A percentile compares a stretch with the other conserved stretches of the same genome.
Evolutionary conservation across 2,113 vertebrate genomes (phyloP).

Genomic region (Cariama cristata): DNA sequence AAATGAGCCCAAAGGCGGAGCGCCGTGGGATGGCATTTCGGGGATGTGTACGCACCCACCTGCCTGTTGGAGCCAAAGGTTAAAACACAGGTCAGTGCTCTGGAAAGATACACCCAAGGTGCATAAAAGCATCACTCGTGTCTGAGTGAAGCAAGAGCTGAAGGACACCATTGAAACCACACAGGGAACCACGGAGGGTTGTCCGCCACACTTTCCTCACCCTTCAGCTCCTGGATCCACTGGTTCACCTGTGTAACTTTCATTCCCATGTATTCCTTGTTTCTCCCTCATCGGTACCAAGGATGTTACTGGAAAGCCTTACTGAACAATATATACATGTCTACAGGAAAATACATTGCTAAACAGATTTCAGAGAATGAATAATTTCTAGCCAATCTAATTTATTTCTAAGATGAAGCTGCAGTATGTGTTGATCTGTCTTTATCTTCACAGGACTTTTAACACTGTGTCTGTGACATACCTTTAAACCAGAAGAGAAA

Average conservation of each 20-base stretch:
- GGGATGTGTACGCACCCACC: not conserved
- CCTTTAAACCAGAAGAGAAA: not conserved
- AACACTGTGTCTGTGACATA: not conserved
- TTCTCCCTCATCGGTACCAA: not conserved
- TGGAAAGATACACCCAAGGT: not conserved
- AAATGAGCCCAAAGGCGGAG: not conserved
- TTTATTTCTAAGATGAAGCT: not conserved
- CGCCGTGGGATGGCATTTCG: accelerated
- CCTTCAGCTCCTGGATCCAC: not conserved
- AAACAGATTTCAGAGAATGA: not conserved
- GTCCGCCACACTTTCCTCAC: not conserved
- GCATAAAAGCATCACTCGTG: accelerated
- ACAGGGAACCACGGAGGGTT: accelerated
- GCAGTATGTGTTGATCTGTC: not conserved
- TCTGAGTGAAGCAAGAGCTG: not conserved
- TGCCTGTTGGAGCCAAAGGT: not conserved
- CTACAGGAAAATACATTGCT: not conserved
- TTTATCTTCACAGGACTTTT: not conserved
- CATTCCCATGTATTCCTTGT: not conserved
- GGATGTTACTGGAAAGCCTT: not conserved
- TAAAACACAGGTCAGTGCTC: accelerated
- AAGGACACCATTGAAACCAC: not conserved
- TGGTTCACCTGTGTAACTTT: not conserved
- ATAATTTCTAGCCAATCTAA: not conserved
- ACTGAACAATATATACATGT: not conserved